Base-by-base conservation (phyloP, 2,888 invertebrate genomes). In the Tipula helvola region DNA sequence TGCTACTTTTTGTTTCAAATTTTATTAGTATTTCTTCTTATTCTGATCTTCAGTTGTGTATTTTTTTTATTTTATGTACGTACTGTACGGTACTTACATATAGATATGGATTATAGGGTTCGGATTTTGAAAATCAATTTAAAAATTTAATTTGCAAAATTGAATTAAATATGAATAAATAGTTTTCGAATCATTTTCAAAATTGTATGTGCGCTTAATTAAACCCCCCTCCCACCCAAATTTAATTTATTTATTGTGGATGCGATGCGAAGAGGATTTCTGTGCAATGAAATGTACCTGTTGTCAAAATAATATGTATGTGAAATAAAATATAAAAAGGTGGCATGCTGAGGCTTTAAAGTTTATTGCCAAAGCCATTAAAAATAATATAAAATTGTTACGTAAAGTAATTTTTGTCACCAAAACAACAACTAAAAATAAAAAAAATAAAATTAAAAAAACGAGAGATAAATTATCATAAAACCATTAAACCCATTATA, bases 1-100 rank as follows among this genome's bases (percentile, higher is more conserved):
- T 71, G 71, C 71, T 71, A 71, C 71, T 71, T 71, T 71, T 71
- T 71, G 71, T 71, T 71, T 71, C 71, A 71, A 71, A 71, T 71
- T 71, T 71, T 71, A 71, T 71, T 71, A 28, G 71, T 71, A 28
- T 71, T 71, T 71, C 71, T 71, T 71, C 71, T 71, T 71, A 71
- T 71, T 71, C 71, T 71, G 28, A 71, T 71, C 71, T 71, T 71
- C 71, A 71, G 71, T 28, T 10, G 28, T 71, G 28, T 28, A 71
- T 16, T n/a, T 52, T 52, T 18, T 71, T 28, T 28, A 28, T 28
- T 28, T 28, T 8, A 28, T 71, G 39, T 39, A 39, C 39, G 39
- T 39, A 39, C 3, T 39, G 3, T 39, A 3, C 39, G 3, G n/a
- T 47, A 47, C n/a, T n/a, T 47, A n/a, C n/a, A 52, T 4, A n/a